Evolutionary conservation across 2,888 invertebrate genomes (phyloP), one percentile per base, ranked within the genome.

Genomic region (Cryptophagus acutangulus): DNA sequence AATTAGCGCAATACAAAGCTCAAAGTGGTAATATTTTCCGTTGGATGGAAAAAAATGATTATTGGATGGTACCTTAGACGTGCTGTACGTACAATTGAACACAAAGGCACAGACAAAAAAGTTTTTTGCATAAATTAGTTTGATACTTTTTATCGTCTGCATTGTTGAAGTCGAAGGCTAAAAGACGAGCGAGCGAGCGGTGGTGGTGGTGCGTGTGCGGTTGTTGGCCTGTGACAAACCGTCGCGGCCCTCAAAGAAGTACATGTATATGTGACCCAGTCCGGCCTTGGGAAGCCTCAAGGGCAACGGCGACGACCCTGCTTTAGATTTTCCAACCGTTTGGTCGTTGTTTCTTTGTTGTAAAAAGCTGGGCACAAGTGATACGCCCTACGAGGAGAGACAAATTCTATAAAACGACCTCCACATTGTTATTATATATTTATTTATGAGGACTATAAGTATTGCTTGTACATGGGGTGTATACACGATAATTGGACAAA

Each of bases 211-310:
- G 24, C 24, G 24, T 20, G 24, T 20, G 24, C 24, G 31, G 31
- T 31, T 31, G 12, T 31, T 31, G 31, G 8, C 31, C 31, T 31
- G 24, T 20, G 31, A 31, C 8, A 31, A 31, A 31, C 8, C 13
- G 31, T 31, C 31, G 31, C 31, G 31, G 31, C 31, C 31, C 31
- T 31, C 31, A 31, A 31, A 31, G 15, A 8, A 10, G 16, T 14
- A 12, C 13, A 3, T 15, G 15, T 13, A 10, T 8, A 10, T 8
- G 15, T 31, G 31, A 31, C 31, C 31, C 31, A 31, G 16, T 16
- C 17, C 51, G 51, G 52, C 55, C 55, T 55, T 54, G 52, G 46
- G 44, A 38, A 38, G 41, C 34, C 48, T 54, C 51, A 52, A 52
- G 51, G 50, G 52, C 54, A 53, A 37, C 43, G 43, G 28, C 43